These are phyloP conservation scores for Oscarella lobularis DNA, from an alignment of 37 sponge, comb jelly and placozoan genomes.

Conservation along the genomic window DNA sequence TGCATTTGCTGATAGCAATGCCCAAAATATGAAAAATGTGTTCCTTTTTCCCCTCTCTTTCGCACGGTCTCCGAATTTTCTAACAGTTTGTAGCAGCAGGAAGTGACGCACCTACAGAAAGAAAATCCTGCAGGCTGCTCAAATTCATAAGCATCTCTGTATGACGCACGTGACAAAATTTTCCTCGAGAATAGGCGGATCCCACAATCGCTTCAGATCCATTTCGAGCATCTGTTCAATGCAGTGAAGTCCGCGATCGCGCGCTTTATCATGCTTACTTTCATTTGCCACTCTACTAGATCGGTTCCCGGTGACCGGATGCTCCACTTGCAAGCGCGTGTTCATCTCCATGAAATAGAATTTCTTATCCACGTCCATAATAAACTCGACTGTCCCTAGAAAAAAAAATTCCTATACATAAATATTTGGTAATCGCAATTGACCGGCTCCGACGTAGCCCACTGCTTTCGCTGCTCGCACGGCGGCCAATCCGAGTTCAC, in stretches of 20 bases:
- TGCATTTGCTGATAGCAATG: slow-evolving; percentile 42
- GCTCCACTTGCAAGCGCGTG: slow-evolving; percentile 77
- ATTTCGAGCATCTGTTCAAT: neutral
- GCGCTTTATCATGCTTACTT: slow-evolving; percentile 9
- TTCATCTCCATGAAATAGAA: slow-evolving; percentile 97
- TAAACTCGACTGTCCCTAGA: slow-evolving; percentile 80
- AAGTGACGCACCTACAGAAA: slow-evolving; percentile 25
- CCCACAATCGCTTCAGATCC: neutral
- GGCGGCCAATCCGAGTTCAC: slow-evolving; percentile 61
- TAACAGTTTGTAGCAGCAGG: slow-evolving; percentile 74
- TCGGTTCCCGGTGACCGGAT: slow-evolving; percentile 89
- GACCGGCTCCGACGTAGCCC: slow-evolving; percentile 86
- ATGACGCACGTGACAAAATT: slow-evolving; percentile 1
- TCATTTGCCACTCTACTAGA: slow-evolving; percentile 89
- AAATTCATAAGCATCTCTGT: no score
- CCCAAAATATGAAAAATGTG: slow-evolving; percentile 50
- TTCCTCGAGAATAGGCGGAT: neutral
- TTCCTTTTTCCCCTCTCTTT: slow-evolving; percentile 42
- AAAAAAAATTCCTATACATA: no score
- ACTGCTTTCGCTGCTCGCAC: slow-evolving; percentile 91
- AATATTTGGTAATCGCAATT: no score
- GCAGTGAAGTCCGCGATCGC: neutral
- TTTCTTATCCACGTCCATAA: slow-evolving; percentile 59
- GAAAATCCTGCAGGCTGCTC: neutral
- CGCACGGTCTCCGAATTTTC: slow-evolving; percentile 40